Base-by-base conservation (phyloP, 92 coral and sea anemone genomes). In the Epizoanthus fatuus region DNA sequence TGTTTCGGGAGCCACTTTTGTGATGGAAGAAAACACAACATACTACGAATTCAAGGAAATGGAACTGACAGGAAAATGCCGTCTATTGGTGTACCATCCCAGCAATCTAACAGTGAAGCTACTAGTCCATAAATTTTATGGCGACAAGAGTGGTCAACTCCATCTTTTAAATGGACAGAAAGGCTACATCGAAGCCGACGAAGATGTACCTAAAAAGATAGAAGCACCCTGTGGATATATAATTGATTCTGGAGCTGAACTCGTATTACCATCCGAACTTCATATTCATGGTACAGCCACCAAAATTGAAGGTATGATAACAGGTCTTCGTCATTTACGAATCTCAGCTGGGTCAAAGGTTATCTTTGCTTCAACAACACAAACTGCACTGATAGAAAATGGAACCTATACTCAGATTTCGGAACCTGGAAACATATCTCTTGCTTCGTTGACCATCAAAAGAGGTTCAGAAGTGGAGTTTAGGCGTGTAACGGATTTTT, bases 141-240 rank as follows among this genome's bases (percentile, higher is more conserved):
- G 94, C 3, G 94, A 91, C 67, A 91, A 91, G 80, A 82, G 75
- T 57, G 94, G 94, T 25, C 94, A 87, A 55, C 87, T 91, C 71
- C 94, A 91, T 84, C 55, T 91, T 59, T 81, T 60, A 29, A 82
- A 83, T 40, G 64, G 80, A 47, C 94, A 91, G 71, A 87, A 69
- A 55, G 65, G 82, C 42, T 87, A 53, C 52, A 82, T 91, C 19
- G 94, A 91, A 72, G 91, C 88, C n/a, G 91, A 87, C 2, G 94
- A 91, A 59, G 84, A 91, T 54, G 94, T 58, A 49, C 72, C 82
- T 13, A 87, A 87, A 69, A 87, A 86, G 71, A 91, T 90, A 25
- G 94, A 91, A 79, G 89, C 94, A 17, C 94, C 94, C 37, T 91
- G 94, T 60, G 86, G 91, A 59, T 91, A 91, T 67, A 84, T 47